Evolutionary conservation across 1,140 invertebrate genomes (phyloP), one percentile per base, ranked within the genome.

Genomic region (Drosophila pseudoobscura): DNA sequence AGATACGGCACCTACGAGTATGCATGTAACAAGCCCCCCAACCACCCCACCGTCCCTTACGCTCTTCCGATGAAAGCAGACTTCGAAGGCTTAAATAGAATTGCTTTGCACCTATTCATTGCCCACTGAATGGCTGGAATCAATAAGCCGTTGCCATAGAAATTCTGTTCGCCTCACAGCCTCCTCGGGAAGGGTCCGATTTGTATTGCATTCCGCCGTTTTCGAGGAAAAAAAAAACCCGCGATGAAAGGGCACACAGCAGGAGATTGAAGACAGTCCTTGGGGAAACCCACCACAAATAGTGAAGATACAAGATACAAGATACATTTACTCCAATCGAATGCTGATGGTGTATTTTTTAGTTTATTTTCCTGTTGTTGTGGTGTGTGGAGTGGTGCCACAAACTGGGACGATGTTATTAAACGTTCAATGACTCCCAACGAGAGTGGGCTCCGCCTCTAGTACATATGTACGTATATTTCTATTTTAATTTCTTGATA

Each of bases 401-500:
- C 39, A 75, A 78, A 75, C 72, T 78, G 58, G 75, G 75, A 66
- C 75, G 66, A 66, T 75, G 72, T 75, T 78, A 78, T 78, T 78
- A 78, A 78, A 66, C 75, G 75, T 78, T 78, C 75, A 78, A 72
- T 78, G 75, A 78, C 75, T 78, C 71, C 35, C 35, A 31, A 0
- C 29, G 7, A 31, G 31, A 46, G 60, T 52, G 41, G 39, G 60
- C 26, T 44, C n/a, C 31, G 43, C 44, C 46, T 75, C 60, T 71
- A 54, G 43, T 66, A 26, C 17, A 17, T 17, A 17, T 1, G 17
- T 17, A 17, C 17, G 17, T 17, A 17, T 17, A 17, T 46, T 56
- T 45, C 31, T 47, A 52, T 53, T 41, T 55, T 57, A 45, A 51
- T 54, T 54, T 46, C 54, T 54, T 69, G 72, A 75, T 75, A 75